These are phyloP conservation scores for Adela reaumurella DNA, from an alignment of 2,888 invertebrate species.

Conservation along the genomic window DNA sequence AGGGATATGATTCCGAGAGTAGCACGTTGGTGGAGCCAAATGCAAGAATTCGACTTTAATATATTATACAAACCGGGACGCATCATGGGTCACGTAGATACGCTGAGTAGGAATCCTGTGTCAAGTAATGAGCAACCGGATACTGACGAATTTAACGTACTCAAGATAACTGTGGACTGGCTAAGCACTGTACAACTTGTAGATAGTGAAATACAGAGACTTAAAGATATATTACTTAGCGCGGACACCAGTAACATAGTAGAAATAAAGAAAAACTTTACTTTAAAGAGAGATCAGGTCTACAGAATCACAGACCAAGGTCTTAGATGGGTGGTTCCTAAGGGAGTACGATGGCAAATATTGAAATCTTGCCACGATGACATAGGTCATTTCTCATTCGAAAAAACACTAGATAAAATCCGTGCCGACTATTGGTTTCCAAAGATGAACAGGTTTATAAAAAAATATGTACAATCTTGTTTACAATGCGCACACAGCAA, in stretches of 20 bases:
- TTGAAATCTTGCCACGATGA: not conserved
- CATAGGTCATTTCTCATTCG: not conserved
- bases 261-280: constrained; percentile 1
- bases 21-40: constrained; percentile 18
- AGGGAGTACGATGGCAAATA: constrained; percentile 2
- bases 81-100: constrained; percentile 18
- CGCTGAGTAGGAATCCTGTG: constrained; percentile 15
- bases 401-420: constrained; percentile 3
- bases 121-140: not conserved
- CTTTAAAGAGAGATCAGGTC: constrained; percentile 1
- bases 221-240: constrained; percentile 1
- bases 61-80: constrained; percentile 17
- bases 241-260: not conserved
- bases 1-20: constrained; percentile 18
- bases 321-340: constrained; percentile 5
- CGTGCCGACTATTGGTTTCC: constrained; percentile 4
- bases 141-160: too few relatives aligned
- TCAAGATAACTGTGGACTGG: constrained; percentile 9
- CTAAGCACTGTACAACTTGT: constrained; percentile 12
- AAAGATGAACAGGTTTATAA: constrained; percentile 3
- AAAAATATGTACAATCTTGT: constrained; percentile 4
- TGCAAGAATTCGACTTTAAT: constrained; percentile 18
- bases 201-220: constrained; percentile 1
- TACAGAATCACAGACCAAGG: not conserved
- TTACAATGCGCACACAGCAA: constrained; percentile 4